Conservation (phyloP, 2,113 vertebrate species). For the Monopterus albus region DNA sequence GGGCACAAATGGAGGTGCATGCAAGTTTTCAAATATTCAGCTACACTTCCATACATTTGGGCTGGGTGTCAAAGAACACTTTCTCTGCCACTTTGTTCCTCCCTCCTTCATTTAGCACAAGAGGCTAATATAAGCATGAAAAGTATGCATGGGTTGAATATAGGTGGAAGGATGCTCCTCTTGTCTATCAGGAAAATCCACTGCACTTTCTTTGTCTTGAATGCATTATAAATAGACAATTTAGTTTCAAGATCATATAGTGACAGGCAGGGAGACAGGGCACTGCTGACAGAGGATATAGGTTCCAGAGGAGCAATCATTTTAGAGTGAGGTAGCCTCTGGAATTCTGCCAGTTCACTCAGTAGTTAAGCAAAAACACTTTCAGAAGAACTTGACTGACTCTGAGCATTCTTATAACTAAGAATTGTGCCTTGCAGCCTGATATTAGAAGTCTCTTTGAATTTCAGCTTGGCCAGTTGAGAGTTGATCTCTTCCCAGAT, state of each 20-base stretch:
- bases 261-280: background rate
- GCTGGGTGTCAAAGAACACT: too few species aligned
- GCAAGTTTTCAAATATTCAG: conserved; percentile 19
- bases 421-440: conserved; percentile 41
- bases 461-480: conserved; percentile 40
- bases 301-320: conserved; percentile 52
- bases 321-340: conserved; percentile 21
- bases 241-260: background rate
- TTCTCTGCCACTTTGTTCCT: conserved; percentile 2
- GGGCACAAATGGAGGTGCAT: conserved; percentile 25
- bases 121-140: background rate
- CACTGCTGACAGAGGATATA: conserved; percentile 41
- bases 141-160: background rate
- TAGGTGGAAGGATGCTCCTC: background rate
- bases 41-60: background rate
- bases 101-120: background rate
- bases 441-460: conserved; percentile 66
- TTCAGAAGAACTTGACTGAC: conserved; percentile 53
- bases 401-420: conserved; percentile 35
- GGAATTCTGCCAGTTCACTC: conserved; percentile 33
- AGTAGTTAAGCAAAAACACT: conserved; percentile 46
- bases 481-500: conserved; percentile 44
- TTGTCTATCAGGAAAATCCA: background rate
- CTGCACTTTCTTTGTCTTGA: background rate
- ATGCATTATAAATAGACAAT: conserved; percentile 1